These are phyloP conservation scores for Pectinophora gossypiella DNA, from an alignment of 1,140 invertebrate genomes.

Conservation along the genomic window DNA sequence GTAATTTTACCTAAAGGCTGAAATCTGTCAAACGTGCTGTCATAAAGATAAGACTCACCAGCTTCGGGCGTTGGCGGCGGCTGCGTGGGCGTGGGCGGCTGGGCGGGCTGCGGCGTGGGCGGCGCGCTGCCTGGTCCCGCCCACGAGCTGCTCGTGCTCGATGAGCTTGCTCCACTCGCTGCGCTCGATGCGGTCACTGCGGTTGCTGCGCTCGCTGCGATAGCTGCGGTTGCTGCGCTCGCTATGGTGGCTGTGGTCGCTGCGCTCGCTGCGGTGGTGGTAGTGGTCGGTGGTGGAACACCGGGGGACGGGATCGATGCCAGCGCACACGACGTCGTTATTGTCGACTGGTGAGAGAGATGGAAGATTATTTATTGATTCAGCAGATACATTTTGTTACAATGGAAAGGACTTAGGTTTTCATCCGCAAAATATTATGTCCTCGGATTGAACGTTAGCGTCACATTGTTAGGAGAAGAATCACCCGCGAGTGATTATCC, in stretches of 20 bases:
- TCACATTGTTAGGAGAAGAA: no score
- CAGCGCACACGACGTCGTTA: background rate
- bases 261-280: conserved; percentile 1
- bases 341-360: background rate
- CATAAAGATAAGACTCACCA: conserved; percentile 32
- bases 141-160: no score
- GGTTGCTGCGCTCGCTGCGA: background rate
- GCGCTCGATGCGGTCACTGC: background rate
- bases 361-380: background rate
- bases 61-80: conserved; percentile 53
- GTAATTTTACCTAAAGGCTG: no score
- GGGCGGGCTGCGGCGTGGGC: conserved; percentile 46
- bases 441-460: no score
- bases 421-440: no score
- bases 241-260: background rate
- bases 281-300: background rate
- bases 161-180: no score
- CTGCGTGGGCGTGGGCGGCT: conserved; percentile 44
- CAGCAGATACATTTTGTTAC: no score
- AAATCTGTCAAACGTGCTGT: no score
- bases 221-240: conserved; percentile 4
- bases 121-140: conserved; percentile 29
- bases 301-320: conserved; percentile 9
- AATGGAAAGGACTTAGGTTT: no score
- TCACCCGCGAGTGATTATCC: no score